These are phyloP conservation scores for Xiphorhynchus erythropygius DNA, from an alignment of 2,797 vertebrate genomes.

Conservation along the genomic window DNA sequence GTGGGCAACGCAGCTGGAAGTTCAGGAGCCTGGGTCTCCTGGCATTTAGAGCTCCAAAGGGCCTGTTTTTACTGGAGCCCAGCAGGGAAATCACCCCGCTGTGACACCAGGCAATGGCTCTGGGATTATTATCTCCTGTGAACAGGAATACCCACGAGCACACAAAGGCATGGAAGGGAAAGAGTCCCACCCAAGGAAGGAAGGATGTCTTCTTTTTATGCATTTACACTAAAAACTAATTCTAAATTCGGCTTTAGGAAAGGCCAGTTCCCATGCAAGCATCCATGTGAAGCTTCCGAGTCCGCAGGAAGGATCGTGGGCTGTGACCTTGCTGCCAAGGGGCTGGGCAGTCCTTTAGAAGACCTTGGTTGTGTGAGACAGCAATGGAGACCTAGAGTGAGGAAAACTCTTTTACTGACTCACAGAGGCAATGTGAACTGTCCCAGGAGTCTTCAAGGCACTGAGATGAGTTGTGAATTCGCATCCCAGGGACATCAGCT, in stretches of 20 bases:
- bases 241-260: conserved; percentile 36
- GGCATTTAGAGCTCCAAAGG: background rate
- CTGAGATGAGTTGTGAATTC: background rate
- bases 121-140: conserved; percentile 13
- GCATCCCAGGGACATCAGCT: background rate
- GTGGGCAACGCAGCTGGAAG: background rate
- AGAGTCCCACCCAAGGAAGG: conserved; percentile 54
- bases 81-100: background rate
- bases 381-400: background rate
- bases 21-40: background rate
- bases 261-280: conserved; percentile 27
- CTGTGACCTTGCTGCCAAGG: background rate
- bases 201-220: conserved; percentile 27
- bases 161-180: conserved; percentile 35
- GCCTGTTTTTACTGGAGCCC: background rate
- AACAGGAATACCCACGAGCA: background rate
- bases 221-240: background rate
- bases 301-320: background rate
- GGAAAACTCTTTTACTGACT: background rate
- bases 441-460: background rate
- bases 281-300: background rate
- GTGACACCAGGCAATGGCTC: background rate
- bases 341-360: background rate
- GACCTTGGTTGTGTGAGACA: fast-evolving
- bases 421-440: background rate